Evolutionary conservation across 2,113 vertebrate species (phyloP).

Genomic region (Lampris megalopsis): DNA sequence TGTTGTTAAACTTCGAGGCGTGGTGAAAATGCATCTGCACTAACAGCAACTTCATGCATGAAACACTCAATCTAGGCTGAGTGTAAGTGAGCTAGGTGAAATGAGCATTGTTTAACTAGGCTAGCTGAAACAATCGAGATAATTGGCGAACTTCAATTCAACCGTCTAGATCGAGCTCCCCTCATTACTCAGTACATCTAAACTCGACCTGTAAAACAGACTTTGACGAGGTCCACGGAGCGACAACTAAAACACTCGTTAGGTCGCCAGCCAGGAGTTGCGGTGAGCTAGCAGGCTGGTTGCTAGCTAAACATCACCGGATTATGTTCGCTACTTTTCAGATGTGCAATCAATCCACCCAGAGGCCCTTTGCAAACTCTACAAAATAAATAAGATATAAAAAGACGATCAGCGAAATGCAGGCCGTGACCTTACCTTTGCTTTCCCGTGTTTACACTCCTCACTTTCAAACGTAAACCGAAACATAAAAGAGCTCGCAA

Average conservation of each 20-base stretch:
- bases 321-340: conserved; percentile 41
- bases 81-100: too few relatives aligned
- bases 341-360: conserved; percentile 3
- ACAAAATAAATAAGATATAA: background rate
- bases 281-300: conserved; percentile 43
- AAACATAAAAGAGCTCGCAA: conserved; percentile 51
- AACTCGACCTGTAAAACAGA: too few relatives aligned
- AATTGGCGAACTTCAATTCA: background rate
- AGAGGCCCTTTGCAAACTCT: conserved; percentile 40
- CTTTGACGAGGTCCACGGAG: background rate
- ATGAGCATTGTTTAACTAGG: too few relatives aligned
- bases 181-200: too few relatives aligned
- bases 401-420: background rate
- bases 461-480: conserved; percentile 53
- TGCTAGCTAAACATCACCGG: conserved; percentile 53
- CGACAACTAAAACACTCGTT: conserved; percentile 26
- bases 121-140: background rate
- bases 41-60: too few relatives aligned
- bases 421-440: conserved; percentile 66
- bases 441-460: conserved; percentile 71
- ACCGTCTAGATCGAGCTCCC: too few relatives aligned
- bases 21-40: too few relatives aligned
- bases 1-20: too few relatives aligned
- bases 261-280: conserved; percentile 41
- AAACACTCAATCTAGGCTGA: too few relatives aligned